Evolutionary conservation across 1,140 invertebrate species (phyloP).

Genomic region (Dufourea novaeangliae): DNA sequence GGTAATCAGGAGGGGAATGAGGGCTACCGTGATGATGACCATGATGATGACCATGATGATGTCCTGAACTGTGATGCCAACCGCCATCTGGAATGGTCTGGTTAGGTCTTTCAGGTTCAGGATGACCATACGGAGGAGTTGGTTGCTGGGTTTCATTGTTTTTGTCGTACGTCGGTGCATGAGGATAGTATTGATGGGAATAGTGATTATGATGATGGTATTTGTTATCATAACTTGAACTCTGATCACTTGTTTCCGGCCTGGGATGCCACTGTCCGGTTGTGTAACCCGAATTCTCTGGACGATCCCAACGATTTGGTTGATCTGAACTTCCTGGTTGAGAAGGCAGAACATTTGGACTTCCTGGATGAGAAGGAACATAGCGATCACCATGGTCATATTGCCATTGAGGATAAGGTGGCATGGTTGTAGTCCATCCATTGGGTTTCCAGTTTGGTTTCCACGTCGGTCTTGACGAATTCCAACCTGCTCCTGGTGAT

Average conservation of each 20-base stretch:
- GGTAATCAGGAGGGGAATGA: slow-evolving; percentile 2
- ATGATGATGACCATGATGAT: slow-evolving; percentile 40
- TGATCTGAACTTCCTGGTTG: neutral
- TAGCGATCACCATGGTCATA: neutral
- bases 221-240: neutral
- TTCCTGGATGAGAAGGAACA: neutral
- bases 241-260: neutral
- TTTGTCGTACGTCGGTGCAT: neutral
- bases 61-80: slow-evolving; percentile 1
- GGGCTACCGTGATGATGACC: neutral
- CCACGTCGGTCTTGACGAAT: slow-evolving; percentile 9
- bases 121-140: neutral
- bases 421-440: neutral
- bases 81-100: neutral
- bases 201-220: slow-evolving; percentile 18
- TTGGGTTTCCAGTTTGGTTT: slow-evolving; percentile 8
- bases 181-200: neutral
- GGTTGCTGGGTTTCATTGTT: slow-evolving; percentile 8
- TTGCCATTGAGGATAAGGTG: neutral
- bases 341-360: neutral
- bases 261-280: neutral
- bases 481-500: neutral
- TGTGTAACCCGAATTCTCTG: neutral
- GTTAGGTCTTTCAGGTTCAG: neutral
- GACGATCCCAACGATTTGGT: neutral